phyloP scores from a whole-genome alignment of 2,113 vertebrate species.

The Corythornis cristatus region DNA sequence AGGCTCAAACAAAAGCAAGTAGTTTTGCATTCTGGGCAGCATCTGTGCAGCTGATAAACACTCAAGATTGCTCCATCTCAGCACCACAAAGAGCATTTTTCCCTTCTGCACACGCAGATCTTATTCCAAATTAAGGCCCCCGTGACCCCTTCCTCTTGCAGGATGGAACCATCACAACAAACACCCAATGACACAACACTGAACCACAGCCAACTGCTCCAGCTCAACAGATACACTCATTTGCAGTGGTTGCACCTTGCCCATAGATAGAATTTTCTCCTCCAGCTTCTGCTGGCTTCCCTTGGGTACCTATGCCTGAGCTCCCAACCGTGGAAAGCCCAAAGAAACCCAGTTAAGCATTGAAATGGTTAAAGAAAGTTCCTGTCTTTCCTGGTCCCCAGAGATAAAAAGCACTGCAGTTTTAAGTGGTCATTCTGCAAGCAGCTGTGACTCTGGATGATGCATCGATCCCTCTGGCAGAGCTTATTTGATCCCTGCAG shows the following conservation, averaged over 20 bases:
- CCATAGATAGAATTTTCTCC: neutral
- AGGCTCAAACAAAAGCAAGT: neutral
- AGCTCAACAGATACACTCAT: neutral
- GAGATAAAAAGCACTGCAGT: neutral
- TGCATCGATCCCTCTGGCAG: neutral
- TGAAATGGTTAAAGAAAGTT: neutral
- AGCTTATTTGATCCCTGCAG: neutral
- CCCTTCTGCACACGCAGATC: neutral
- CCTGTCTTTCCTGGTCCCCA: neutral
- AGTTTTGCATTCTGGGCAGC: neutral
- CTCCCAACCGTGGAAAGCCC: neutral
- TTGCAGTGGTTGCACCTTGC: neutral
- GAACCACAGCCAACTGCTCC: neutral
- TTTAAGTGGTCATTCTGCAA: neutral
- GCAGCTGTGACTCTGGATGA: neutral
- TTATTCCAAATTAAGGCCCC: neutral
- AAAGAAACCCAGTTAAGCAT: neutral
- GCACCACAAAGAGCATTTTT: neutral
- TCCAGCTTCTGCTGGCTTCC: neutral
- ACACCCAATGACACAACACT: accelerated
- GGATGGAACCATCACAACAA: neutral
- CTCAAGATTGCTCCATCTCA: neutral
- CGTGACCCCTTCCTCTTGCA: neutral
- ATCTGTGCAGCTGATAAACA: neutral
- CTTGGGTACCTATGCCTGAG: neutral